Conservation (phyloP, 1,140 invertebrate genomes). For the Drosophila kanapiae region DNA sequence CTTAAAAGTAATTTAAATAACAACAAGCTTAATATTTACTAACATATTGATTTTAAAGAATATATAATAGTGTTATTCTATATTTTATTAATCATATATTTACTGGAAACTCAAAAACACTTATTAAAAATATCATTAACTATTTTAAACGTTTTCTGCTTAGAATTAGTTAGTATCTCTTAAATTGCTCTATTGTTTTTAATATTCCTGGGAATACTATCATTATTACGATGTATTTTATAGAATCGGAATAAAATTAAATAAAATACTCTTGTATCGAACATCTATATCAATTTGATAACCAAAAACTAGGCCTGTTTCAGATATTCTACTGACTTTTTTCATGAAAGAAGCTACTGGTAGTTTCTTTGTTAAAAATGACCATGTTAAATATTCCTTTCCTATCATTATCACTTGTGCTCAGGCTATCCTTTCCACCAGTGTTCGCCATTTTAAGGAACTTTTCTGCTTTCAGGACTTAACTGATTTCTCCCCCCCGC, state of each 20-base stretch:
- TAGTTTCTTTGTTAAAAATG: neutral
- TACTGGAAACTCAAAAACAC: neutral
- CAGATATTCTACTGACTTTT: neutral
- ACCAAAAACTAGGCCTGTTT: neutral
- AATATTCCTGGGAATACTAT: neutral
- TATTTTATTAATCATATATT: neutral
- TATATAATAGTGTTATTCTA: neutral
- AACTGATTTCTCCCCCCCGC: conserved; percentile 22
- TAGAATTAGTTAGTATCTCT: no score
- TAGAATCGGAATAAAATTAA: no score
- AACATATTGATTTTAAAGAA: neutral
- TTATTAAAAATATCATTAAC: neutral
- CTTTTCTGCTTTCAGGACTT: conserved; percentile 41
- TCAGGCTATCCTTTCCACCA: conserved; percentile 26
- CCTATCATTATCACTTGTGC: neutral
- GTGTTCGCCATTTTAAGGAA: conserved; percentile 68
- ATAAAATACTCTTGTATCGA: no score
- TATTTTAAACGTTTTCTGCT: no score
- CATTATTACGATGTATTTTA: neutral
- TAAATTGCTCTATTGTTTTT: no score
- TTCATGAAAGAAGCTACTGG: neutral
- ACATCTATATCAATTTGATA: neutral
- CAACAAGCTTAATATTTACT: neutral
- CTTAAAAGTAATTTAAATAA: neutral
- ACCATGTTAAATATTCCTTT: neutral